Percentiles rank a stretch among this genome's conserved stretches.
Conservation (phyloP, 2,797 vertebrate genomes). For the Sternotherus odoratus region DNA sequence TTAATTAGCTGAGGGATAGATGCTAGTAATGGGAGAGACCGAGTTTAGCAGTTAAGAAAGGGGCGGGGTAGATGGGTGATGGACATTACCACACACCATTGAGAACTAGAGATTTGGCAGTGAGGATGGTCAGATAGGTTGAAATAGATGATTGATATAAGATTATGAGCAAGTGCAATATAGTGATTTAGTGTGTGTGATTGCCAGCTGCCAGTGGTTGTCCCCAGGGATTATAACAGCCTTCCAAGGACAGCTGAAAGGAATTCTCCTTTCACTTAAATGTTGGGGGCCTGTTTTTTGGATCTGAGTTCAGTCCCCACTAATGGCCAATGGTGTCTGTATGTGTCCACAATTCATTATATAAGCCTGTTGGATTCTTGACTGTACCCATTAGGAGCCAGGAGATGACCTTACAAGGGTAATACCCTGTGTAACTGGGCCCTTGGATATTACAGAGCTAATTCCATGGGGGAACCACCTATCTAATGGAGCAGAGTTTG, state of each 20-base stretch:
- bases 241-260: neutral
- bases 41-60: neutral
- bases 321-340: accelerated
- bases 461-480: neutral
- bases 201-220: neutral
- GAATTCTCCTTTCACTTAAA: neutral
- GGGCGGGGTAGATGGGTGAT: neutral
- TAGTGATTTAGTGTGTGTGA: neutral
- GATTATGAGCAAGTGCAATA: neutral
- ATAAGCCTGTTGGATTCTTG: neutral
- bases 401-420: neutral
- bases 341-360: neutral
- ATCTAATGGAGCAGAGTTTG: neutral
- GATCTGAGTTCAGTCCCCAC: neutral
- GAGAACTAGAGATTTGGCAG: neutral
- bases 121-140: neutral
- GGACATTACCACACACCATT: neutral
- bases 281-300: neutral
- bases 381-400: neutral
- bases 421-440: neutral
- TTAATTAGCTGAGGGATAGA: neutral
- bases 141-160: neutral
- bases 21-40: neutral
- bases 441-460: neutral
- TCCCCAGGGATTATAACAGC: neutral